A percentile compares a stretch with the other conserved stretches of the same genome.
These are phyloP conservation scores for Amorpha juglandis DNA, from an alignment of 2,888 invertebrate species.

Conservation along the genomic window DNA sequence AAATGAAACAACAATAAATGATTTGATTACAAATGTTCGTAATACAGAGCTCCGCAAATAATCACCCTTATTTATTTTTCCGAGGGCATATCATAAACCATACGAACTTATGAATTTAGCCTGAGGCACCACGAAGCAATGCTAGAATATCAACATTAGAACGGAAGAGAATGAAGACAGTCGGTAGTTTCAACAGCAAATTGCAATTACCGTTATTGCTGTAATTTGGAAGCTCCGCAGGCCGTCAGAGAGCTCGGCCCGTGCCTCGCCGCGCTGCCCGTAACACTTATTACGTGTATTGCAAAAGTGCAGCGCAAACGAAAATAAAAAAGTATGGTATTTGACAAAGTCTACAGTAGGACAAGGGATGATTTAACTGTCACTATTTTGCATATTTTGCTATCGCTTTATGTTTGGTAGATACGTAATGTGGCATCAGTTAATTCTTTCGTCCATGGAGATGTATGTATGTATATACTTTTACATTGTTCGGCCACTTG, in stretches of 20 bases:
- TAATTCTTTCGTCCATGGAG: no score
- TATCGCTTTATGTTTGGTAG: no score
- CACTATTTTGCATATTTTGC: no score
- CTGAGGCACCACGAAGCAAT: conserved; percentile 32
- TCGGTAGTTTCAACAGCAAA: conserved; percentile 70
- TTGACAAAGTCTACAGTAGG: no score
- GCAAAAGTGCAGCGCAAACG: not conserved
- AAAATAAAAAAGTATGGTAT: no score
- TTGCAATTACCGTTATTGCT: conserved; percentile 78
- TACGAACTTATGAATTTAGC: conserved; percentile 11
- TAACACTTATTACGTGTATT: not conserved
- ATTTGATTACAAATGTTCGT: not conserved
- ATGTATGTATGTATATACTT: no score
- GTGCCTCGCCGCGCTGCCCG: not conserved
- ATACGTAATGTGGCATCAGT: no score
- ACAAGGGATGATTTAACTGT: no score
- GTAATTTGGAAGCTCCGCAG: conserved; percentile 66
- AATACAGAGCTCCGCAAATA: not conserved
- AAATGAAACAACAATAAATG: no score
- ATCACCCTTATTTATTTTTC: not conserved
- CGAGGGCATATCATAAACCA: not conserved
- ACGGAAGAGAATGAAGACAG: conserved; percentile 68
- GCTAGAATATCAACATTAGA: conserved; percentile 63
- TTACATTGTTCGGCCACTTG: no score
- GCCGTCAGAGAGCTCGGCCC: conserved; percentile 30